These are phyloP conservation scores for Lithobates pipiens DNA, from an alignment of 2,797 vertebrate genomes.

Conservation along the genomic window DNA sequence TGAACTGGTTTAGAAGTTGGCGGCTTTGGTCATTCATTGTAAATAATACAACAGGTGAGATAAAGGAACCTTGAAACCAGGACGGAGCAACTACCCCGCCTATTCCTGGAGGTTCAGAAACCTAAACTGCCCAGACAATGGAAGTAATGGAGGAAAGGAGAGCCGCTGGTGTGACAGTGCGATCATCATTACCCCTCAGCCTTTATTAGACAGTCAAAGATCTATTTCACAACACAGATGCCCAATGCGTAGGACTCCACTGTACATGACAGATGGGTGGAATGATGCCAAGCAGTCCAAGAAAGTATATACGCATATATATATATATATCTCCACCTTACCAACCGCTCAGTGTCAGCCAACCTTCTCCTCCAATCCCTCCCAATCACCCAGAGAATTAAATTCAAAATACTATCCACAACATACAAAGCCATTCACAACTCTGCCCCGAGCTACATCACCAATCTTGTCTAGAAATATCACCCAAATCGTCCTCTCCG, in stretches of 20 bases:
- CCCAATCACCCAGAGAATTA: no score
- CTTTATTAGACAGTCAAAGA: background rate
- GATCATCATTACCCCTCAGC: background rate
- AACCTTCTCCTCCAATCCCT: no score
- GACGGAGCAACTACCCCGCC: background rate
- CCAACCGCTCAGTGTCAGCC: no score
- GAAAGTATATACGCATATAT: no score
- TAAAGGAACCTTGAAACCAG: constrained; percentile 36
- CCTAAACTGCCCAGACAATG: constrained; percentile 9
- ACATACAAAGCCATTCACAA: no score
- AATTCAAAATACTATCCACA: no score
- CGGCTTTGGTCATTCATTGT: constrained; percentile 16
- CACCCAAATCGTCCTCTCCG: no score
- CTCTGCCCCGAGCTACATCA: no score
- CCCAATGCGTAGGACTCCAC: background rate
- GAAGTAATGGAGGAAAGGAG: constrained; percentile 1
- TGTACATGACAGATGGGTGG: background rate
- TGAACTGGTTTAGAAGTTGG: background rate
- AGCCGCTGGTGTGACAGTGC: background rate
- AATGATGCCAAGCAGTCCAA: background rate
- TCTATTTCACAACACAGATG: background rate
- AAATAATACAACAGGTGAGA: constrained; percentile 52
- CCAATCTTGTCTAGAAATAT: no score
- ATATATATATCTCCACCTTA: no score
- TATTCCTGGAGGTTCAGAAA: constrained; percentile 40